Percentiles rank a stretch among this genome's conserved stretches.
Evolutionary conservation across 37 sponge, comb jelly and placozoan genomes (phyloP).

Genomic region (Aphrocallistes beatrix): DNA sequence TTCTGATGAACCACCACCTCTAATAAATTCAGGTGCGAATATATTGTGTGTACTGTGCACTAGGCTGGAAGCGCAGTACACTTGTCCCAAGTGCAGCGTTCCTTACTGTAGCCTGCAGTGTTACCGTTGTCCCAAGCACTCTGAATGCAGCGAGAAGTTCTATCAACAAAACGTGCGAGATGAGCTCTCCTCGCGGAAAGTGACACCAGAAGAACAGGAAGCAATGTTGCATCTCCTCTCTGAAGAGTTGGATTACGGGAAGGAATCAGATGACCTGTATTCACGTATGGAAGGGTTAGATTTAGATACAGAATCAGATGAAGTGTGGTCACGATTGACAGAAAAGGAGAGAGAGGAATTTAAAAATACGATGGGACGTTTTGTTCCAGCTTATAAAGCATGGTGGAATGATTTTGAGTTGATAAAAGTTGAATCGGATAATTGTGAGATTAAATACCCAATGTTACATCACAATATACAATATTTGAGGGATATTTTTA

Average conservation of each 20-base stretch:
- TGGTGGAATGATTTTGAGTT: constrained; percentile 1
- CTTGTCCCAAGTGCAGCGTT: not conserved
- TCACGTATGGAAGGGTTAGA: not conserved
- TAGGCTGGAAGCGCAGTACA: not conserved
- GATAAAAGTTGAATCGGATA: not conserved
- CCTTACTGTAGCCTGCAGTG: not conserved
- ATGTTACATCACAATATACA: not conserved
- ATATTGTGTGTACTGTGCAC: not conserved
- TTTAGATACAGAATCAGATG: not conserved
- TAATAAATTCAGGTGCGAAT: not conserved
- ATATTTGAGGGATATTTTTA: not conserved
- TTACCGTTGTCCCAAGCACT: not conserved
- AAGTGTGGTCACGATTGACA: not conserved
- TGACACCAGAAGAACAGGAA: not conserved
- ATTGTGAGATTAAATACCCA: not conserved
- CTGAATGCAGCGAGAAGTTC: constrained; percentile 14
- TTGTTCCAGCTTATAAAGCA: not conserved
- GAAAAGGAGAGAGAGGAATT: not conserved
- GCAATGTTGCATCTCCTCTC: not conserved
- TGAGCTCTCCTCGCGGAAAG: not conserved
- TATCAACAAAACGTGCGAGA: constrained; percentile 8
- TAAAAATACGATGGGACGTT: not conserved
- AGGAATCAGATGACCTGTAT: not conserved
- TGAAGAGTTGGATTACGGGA: not conserved
- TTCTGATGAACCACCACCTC: not conserved